Conservation (phyloP, 2,113 vertebrate genomes). For the Vulpes ferrilata region DNA sequence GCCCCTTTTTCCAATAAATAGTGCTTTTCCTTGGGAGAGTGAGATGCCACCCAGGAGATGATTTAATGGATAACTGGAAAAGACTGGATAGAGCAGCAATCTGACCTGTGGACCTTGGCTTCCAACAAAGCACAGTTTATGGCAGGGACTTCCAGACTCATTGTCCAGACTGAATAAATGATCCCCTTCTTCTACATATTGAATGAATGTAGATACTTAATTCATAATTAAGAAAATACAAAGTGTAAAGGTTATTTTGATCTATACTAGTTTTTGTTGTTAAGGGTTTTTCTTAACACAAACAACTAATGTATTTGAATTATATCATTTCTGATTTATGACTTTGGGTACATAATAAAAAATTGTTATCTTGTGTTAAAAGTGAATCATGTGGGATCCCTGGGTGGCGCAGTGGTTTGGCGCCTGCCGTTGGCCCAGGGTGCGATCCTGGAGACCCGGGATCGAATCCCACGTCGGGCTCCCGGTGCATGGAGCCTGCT, state of each 20-base stretch:
- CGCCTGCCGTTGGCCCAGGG: no score
- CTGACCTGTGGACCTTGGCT: neutral
- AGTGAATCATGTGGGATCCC: neutral
- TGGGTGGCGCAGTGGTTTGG: no score
- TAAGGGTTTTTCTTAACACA: neutral
- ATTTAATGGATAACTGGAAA: neutral
- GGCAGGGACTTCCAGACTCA: neutral
- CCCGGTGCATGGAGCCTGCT: no score
- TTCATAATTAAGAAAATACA: neutral
- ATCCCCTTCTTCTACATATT: neutral
- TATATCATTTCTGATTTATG: neutral
- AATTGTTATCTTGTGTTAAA: neutral
- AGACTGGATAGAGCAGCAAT: neutral
- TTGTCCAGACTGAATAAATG: neutral
- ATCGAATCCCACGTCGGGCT: no score
- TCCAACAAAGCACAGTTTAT: neutral
- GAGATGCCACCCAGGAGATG: no score
- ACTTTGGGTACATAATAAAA: conserved; percentile 18
- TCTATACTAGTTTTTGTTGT: no score
- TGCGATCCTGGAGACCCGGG: no score
- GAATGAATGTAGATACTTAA: neutral
- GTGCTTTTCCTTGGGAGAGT: neutral
- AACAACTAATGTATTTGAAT: neutral
- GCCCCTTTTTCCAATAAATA: neutral
- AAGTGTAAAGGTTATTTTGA: neutral